Evolutionary conservation across 2,113 vertebrate genomes (phyloP).

Genomic region (Mirounga angustirostris): DNA sequence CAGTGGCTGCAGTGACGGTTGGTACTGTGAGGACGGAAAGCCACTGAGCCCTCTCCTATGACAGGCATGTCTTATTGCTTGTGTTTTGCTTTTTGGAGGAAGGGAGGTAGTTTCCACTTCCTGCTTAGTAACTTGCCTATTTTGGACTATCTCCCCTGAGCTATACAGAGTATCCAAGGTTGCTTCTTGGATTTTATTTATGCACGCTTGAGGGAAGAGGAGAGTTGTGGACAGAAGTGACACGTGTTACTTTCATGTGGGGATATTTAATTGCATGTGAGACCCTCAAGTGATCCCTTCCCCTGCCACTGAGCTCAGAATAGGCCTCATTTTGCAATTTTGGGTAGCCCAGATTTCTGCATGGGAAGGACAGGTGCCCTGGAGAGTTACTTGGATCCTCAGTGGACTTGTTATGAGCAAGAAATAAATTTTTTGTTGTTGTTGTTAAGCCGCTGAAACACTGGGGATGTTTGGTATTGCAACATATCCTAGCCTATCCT

Average conservation of each 20-base stretch:
- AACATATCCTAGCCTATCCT: neutral
- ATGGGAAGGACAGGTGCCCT: neutral
- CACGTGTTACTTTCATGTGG: neutral
- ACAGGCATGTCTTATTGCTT: neutral
- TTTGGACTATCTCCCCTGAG: neutral
- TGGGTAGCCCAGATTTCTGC: neutral
- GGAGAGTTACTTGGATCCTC: neutral
- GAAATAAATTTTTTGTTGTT: neutral
- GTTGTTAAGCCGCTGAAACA: neutral
- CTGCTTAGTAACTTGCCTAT: neutral
- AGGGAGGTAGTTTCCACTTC: slow-evolving; percentile 35
- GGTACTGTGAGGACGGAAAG: neutral
- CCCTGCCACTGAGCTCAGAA: neutral
- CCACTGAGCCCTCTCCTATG: neutral
- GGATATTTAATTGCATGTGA: neutral
- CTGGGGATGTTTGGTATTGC: neutral
- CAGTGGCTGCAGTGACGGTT: neutral
- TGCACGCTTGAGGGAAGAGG: neutral
- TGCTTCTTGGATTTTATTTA: neutral
- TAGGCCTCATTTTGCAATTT: neutral
- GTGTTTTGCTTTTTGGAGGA: neutral
- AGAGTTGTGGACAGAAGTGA: slow-evolving; percentile 18
- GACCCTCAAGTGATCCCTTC: neutral
- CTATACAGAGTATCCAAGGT: neutral
- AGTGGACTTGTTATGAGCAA: neutral